These are phyloP conservation scores for Lontra canadensis DNA, from an alignment of 2,113 vertebrate species.

Conservation along the genomic window DNA sequence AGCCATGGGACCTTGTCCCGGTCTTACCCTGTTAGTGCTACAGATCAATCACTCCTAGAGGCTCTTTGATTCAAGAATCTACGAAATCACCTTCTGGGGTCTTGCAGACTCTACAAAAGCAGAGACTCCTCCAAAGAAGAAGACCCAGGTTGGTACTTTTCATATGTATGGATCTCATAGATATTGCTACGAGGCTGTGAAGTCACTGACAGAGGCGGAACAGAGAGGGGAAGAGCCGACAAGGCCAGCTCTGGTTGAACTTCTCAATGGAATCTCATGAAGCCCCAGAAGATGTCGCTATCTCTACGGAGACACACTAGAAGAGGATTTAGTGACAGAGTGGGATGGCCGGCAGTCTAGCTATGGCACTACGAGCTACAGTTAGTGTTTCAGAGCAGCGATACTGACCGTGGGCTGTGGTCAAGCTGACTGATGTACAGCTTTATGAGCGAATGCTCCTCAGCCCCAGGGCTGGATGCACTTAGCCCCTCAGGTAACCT, in stretches of 20 bases:
- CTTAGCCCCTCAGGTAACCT: slow-evolving; percentile 85
- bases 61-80: background rate
- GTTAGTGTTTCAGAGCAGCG: slow-evolving; percentile 80
- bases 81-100: background rate
- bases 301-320: slow-evolving; percentile 41
- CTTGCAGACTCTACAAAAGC: slow-evolving; percentile 10
- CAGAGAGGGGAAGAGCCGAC: slow-evolving; percentile 64
- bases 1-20: background rate
- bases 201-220: slow-evolving; percentile 41
- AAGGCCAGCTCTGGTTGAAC: slow-evolving; percentile 69
- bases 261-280: slow-evolving; percentile 70
- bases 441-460: slow-evolving; percentile 87
- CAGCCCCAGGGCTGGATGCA: slow-evolving; percentile 84
- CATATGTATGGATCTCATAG: background rate
- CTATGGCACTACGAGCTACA: slow-evolving; percentile 70
- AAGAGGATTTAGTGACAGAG: slow-evolving; percentile 70
- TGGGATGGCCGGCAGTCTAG: slow-evolving; percentile 66
- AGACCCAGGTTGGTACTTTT: background rate
- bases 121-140: slow-evolving; percentile 14
- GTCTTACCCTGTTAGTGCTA: background rate
- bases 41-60: background rate
- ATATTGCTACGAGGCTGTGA: background rate
- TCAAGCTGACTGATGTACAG: slow-evolving; percentile 87
- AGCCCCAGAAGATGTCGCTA: slow-evolving; percentile 54
- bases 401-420: slow-evolving; percentile 85